Evolutionary conservation across 2,888 invertebrate genomes (phyloP).

Genomic region (Caradrina clavipalpis): DNA sequence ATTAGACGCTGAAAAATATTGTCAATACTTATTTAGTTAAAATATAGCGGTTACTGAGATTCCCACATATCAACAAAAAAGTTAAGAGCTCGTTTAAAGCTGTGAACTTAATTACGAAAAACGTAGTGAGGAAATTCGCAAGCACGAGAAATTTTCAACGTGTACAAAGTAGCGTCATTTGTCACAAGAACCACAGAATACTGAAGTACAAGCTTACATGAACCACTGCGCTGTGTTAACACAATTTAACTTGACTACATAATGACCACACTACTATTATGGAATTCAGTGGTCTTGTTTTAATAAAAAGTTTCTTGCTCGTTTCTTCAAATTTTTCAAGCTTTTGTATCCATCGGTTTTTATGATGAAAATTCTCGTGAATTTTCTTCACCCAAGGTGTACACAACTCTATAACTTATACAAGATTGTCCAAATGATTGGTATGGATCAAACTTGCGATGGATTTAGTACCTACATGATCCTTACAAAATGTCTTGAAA

Average conservation of each 20-base stretch:
- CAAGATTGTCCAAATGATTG: not conserved
- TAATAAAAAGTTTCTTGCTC: constrained; percentile 23
- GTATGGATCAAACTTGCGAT: no score
- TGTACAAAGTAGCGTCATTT: constrained; percentile 70
- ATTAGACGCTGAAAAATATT: constrained; percentile 75
- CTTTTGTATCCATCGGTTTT: not conserved
- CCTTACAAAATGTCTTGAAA: no score
- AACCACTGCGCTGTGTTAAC: constrained; percentile 67
- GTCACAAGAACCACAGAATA: constrained; percentile 67
- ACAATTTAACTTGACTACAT: constrained; percentile 65
- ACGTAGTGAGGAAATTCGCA: constrained; percentile 52
- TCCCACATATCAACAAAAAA: not conserved
- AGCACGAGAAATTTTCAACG: constrained; percentile 64
- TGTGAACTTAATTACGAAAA: constrained; percentile 44
- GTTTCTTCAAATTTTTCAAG: not conserved
- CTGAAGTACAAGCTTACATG: constrained; percentile 65
- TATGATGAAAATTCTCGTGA: not conserved
- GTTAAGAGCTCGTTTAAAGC: constrained; percentile 26
- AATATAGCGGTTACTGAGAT: not conserved
- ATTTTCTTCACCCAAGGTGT: not conserved
- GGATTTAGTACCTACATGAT: no score
- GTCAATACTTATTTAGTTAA: constrained; percentile 30
- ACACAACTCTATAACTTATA: not conserved
- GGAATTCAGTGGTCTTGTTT: constrained; percentile 34
- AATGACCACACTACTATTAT: constrained; percentile 66